Conservation (phyloP, 2,797 vertebrate genomes). For the Dermochelys coriacea region DNA sequence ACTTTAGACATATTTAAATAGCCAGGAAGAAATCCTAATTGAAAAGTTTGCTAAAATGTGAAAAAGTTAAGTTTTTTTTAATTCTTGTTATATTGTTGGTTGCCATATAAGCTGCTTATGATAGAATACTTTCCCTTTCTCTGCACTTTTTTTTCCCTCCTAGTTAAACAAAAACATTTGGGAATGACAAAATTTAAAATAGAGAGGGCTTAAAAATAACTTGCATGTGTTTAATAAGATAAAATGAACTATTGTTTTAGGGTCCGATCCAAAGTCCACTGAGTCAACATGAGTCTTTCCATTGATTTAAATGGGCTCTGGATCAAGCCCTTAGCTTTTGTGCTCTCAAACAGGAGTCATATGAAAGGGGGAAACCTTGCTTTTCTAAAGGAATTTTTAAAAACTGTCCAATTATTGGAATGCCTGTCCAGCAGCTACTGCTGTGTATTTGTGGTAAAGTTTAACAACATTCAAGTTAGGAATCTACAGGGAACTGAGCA, state of each 20-base stretch:
- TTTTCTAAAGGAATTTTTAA: conserved; percentile 4
- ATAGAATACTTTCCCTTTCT: conserved; percentile 10
- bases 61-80: conserved; percentile 67
- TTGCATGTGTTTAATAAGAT: conserved; percentile 34
- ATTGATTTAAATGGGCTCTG: not conserved
- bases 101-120: conserved; percentile 35
- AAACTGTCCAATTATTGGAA: not conserved
- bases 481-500: conserved; percentile 27
- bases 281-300: not conserved
- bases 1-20: conserved; percentile 91
- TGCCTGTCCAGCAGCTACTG: not conserved
- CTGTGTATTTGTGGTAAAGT: conserved; percentile 19
- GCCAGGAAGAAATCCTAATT: conserved; percentile 79
- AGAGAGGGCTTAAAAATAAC: conserved; percentile 28
- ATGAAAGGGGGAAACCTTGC: not conserved
- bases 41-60: conserved; percentile 81
- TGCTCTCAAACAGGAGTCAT: not conserved
- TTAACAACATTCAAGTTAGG: conserved; percentile 11
- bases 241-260: not conserved
- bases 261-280: not conserved
- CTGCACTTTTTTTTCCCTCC: not conserved
- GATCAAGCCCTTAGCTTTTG: not conserved
- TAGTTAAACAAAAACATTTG: conserved; percentile 18
- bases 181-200: conserved; percentile 43
- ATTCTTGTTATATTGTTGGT: conserved; percentile 28